Conservation (phyloP, 1,140 invertebrate genomes). For the Arion vulgaris region DNA sequence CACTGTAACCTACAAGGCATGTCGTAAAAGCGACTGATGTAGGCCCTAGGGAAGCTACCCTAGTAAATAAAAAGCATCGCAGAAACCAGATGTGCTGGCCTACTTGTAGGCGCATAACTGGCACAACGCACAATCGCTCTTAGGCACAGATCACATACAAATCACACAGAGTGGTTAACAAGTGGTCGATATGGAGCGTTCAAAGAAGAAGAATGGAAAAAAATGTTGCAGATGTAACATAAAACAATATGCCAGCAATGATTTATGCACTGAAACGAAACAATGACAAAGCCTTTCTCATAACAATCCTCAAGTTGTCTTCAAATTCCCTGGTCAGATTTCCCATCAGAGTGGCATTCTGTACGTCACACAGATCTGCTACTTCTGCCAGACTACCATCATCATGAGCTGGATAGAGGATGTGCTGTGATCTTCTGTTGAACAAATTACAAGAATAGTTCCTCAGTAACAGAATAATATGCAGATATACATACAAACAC, state of each 20-base stretch:
- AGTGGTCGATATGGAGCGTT: too few species aligned
- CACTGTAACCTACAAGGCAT: too few species aligned
- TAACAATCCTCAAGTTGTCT: not conserved
- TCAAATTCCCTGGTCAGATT: constrained; percentile 7
- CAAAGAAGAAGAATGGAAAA: too few species aligned
- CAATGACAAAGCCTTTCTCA: constrained; percentile 22
- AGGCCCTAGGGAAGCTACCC: too few species aligned
- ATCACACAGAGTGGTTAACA: too few species aligned
- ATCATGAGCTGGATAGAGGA: constrained; percentile 28
- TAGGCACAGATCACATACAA: not conserved
- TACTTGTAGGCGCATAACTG: too few species aligned
- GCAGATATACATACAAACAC: too few species aligned
- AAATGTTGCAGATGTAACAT: not conserved
- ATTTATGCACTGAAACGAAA: not conserved
- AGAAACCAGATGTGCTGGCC: too few species aligned
- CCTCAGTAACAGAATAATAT: too few species aligned
- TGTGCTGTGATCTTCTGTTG: constrained; percentile 28
- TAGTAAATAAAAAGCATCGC: too few species aligned
- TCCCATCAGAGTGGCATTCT: not conserved
- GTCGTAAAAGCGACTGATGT: too few species aligned
- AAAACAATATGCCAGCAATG: not conserved
- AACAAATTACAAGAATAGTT: not conserved
- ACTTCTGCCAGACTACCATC: constrained; percentile 6
- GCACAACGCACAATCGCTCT: not conserved
- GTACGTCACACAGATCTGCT: constrained; percentile 16